phyloP scores from a whole-genome alignment of 2,113 vertebrate species.

The Mobula birostris region DNA sequence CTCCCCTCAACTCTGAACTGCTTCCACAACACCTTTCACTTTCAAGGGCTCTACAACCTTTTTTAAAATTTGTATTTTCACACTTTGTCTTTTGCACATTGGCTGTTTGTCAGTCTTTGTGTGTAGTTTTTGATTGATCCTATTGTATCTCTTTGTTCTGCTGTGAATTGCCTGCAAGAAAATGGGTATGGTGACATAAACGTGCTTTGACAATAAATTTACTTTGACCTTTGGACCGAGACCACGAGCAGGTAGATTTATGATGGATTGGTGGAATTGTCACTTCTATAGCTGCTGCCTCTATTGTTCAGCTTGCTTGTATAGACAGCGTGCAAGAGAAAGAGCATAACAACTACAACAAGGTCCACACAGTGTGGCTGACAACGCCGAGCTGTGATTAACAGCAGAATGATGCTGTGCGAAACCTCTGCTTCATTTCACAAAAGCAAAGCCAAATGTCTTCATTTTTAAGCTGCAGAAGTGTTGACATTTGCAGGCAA shows the following conservation, averaged over 20 bases:
- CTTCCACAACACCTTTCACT: too few relatives aligned
- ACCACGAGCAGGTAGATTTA: background rate
- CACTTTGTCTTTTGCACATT: too few relatives aligned
- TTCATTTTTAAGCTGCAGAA: background rate
- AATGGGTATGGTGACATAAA: too few relatives aligned
- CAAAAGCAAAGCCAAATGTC: background rate
- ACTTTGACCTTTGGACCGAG: background rate
- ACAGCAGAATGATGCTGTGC: background rate
- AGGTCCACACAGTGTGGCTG: background rate
- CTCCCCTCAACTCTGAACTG: too few relatives aligned
- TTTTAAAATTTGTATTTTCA: too few relatives aligned
- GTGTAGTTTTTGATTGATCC: too few relatives aligned
- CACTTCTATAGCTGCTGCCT: background rate
- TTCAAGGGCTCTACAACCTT: too few relatives aligned
- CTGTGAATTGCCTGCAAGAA: too few relatives aligned
- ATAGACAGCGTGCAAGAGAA: background rate
- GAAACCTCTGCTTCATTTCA: background rate
- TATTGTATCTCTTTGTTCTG: too few relatives aligned
- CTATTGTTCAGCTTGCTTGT: background rate
- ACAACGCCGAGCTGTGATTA: background rate
- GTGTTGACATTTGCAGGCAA: background rate
- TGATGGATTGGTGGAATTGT: too few relatives aligned
- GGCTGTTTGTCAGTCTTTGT: too few relatives aligned
- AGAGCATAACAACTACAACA: background rate
- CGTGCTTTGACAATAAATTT: too few relatives aligned